A percentile compares a stretch with the other conserved stretches of the same genome.
phyloP scores from a whole-genome alignment of 2,888 invertebrate species.

The Disparrhopalites patrizii region DNA sequence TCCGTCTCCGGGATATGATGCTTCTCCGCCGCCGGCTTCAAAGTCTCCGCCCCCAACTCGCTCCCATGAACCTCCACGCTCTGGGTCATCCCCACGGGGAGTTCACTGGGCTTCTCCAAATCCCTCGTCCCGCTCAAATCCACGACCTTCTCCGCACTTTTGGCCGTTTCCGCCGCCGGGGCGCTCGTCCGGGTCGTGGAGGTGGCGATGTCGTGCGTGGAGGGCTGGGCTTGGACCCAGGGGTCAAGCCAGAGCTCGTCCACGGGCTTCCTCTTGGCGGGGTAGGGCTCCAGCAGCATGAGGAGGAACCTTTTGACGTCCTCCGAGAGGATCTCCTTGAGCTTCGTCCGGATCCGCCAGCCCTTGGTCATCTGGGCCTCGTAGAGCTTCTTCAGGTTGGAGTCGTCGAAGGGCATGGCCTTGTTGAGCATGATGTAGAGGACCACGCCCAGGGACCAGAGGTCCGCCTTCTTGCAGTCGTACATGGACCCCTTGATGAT shows the following conservation, averaged over 20 bases:
- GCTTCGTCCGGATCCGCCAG: slow-evolving; percentile 53
- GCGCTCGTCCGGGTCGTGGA: no score
- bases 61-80: no score
- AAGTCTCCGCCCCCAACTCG: no score
- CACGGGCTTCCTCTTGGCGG: slow-evolving; percentile 31
- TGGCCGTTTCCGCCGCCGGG: no score
- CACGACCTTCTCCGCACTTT: no score
- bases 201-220: no score
- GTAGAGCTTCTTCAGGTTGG: slow-evolving; percentile 67
- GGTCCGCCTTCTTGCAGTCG: slow-evolving; percentile 13
- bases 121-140: no score
- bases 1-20: no score
- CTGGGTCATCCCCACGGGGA: no score
- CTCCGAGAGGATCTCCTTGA: slow-evolving; percentile 34
- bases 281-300: slow-evolving; percentile 37
- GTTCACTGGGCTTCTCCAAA: no score
- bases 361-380: slow-evolving; percentile 63
- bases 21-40: no score
- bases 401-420: slow-evolving; percentile 70
- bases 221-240: slow-evolving; percentile 39
- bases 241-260: slow-evolving; percentile 35
- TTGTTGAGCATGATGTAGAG: slow-evolving; percentile 79
- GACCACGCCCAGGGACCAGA: slow-evolving; percentile 59
- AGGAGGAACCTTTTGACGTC: slow-evolving; percentile 40
- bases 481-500: slow-evolving; percentile 11